Percentiles rank a stretch among this genome's conserved stretches.
These are phyloP conservation scores for Meda fulgida DNA, from an alignment of 2,797 vertebrate species.

Conservation along the genomic window DNA sequence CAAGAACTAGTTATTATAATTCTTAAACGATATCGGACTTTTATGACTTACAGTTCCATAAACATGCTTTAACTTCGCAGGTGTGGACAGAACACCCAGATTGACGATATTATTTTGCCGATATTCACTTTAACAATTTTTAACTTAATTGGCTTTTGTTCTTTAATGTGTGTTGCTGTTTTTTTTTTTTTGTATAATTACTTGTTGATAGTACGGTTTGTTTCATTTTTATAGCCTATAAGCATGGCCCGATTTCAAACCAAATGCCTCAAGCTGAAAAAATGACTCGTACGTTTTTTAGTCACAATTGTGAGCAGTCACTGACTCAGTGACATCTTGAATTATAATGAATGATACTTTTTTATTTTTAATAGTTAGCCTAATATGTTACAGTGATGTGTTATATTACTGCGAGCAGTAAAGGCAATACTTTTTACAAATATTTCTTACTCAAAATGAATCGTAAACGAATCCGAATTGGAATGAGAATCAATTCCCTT, in stretches of 20 bases:
- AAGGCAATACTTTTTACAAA: neutral
- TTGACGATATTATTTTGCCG: neutral
- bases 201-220: neutral
- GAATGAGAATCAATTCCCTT: neutral
- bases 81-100: neutral
- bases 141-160: no score
- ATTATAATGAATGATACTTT: neutral
- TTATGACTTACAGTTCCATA: neutral
- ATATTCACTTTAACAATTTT: neutral
- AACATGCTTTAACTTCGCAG: neutral
- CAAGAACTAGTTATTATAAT: neutral
- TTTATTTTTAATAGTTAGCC: no score
- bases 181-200: neutral
- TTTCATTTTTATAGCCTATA: no score
- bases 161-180: neutral
- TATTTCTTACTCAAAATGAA: neutral
- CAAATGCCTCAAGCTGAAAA: neutral
- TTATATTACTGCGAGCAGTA: neutral
- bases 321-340: neutral
- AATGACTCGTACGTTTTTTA: neutral
- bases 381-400: no score
- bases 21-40: neutral
- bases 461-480: neutral
- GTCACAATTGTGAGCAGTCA: neutral
- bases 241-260: no score